A percentile compares a stretch with the other conserved stretches of the same genome.
phyloP scores from a whole-genome alignment of 2,113 vertebrate species.

The Seriola aureovittata region DNA sequence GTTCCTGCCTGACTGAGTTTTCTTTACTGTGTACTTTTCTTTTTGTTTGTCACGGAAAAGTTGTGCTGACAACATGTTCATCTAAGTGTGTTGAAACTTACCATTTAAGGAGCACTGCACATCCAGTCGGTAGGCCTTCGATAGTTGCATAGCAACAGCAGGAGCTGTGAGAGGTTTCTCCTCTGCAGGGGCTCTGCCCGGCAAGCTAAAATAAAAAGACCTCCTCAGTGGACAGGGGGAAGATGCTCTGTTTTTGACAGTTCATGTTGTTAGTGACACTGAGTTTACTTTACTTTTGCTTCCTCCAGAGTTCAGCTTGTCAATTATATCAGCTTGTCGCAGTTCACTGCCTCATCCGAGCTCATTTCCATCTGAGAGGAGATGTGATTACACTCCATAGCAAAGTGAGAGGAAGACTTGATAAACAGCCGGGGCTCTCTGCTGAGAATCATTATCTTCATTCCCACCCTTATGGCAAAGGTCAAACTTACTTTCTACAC shows the following conservation, averaged over 20 bases:
- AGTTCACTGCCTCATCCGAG: constrained; percentile 63
- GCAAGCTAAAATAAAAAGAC: background rate
- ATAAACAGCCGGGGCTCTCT: constrained; percentile 60
- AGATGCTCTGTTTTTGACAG: background rate
- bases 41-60: background rate
- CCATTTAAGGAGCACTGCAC: background rate
- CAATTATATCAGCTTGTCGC: constrained; percentile 63
- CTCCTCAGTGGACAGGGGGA: background rate
- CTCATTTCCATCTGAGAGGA: constrained; percentile 68
- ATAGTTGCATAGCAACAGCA: constrained; percentile 44
- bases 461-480: constrained; percentile 61
- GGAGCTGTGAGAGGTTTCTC: background rate
- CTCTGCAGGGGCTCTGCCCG: constrained; percentile 1
- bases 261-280: constrained; percentile 38
- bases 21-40: background rate
- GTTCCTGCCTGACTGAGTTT: background rate
- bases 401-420: constrained; percentile 63
- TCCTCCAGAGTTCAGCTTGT: constrained; percentile 40
- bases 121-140: background rate
- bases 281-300: constrained; percentile 46
- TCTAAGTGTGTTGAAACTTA: background rate
- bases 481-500: constrained; percentile 61
- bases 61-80: background rate
- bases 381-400: constrained; percentile 67
- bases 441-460: constrained; percentile 73